Evolutionary conservation across 2,888 invertebrate species (phyloP).

Genomic region (Drosophila neotestacea): DNA sequence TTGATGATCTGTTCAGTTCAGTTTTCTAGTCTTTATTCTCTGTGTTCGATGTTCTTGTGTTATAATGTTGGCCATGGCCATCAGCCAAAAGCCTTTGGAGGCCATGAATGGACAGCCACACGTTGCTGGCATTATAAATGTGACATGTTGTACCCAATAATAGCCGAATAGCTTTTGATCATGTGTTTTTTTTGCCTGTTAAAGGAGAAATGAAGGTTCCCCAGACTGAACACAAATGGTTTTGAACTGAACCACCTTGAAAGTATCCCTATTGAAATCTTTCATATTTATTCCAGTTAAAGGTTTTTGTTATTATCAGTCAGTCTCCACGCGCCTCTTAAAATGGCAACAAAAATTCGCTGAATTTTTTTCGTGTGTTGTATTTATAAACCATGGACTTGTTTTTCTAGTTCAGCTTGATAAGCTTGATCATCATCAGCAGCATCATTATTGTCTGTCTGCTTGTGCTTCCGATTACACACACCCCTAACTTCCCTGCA

Average conservation of each 20-base stretch:
- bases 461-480: conserved; percentile 25
- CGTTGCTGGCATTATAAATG: conserved; percentile 49
- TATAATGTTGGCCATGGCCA: conserved; percentile 57
- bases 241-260: conserved; percentile 13
- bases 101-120: conserved; percentile 57
- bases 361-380: conserved; percentile 46
- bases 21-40: conserved; percentile 5
- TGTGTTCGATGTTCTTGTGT: not conserved
- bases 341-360: conserved; percentile 38
- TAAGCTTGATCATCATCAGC: conserved; percentile 66
- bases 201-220: conserved; percentile 77
- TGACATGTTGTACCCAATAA: conserved; percentile 58
- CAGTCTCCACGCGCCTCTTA: conserved; percentile 39
- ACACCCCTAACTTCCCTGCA: conserved; percentile 10
- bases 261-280: not conserved
- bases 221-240: not conserved
- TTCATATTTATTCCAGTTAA: not conserved
- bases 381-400: conserved; percentile 74
- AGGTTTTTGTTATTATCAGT: conserved; percentile 14
- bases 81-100: conserved; percentile 47
- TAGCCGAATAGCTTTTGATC: conserved; percentile 49
- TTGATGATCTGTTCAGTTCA: conserved; percentile 33
- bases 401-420: conserved; percentile 75
- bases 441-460: conserved; percentile 45
- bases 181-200: conserved; percentile 45